phyloP scores from a whole-genome alignment of 2,888 invertebrate genomes.

The Seladonia tumulorum region DNA sequence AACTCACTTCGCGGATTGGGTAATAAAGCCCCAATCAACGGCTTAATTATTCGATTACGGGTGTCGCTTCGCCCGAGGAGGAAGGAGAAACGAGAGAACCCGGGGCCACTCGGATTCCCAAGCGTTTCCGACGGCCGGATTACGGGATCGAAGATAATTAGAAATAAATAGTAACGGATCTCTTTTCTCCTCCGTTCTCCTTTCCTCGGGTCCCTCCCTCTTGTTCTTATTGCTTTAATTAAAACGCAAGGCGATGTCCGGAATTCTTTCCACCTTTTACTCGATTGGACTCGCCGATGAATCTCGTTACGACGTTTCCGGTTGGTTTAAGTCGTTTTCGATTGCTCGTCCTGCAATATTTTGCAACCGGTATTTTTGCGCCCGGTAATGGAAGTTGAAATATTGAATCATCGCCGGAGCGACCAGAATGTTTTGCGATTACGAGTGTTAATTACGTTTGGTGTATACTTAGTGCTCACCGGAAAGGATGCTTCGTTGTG shows the following conservation, averaged over 20 bases:
- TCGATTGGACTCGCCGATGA: conserved; percentile 81
- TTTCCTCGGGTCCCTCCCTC: conserved; percentile 67
- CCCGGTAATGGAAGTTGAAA: neutral
- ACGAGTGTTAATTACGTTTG: neutral
- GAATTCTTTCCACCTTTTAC: conserved; percentile 19
- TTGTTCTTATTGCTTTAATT: conserved; percentile 83
- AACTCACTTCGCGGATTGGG: conserved; percentile 83
- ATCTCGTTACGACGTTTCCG: conserved; percentile 8
- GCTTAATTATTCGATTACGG: conserved; percentile 84
- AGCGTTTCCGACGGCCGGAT: conserved; percentile 60
- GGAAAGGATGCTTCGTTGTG: neutral
- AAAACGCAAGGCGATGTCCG: conserved; percentile 72
- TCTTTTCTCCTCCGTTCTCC: conserved; percentile 51
- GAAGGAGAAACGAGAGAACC: conserved; percentile 51
- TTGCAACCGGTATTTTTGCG: neutral
- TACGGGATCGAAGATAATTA: conserved; percentile 84
- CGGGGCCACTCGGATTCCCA: conserved; percentile 47
- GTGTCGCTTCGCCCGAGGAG: conserved; percentile 43
- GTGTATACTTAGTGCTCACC: neutral
- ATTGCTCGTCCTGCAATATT: neutral
- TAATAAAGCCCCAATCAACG: conserved; percentile 84
- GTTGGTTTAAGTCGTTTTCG: neutral
- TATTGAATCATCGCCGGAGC: neutral
- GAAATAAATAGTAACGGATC: conserved; percentile 82
- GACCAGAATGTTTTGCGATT: neutral